These are phyloP conservation scores for Plusia festucae DNA, from an alignment of 2,888 invertebrate genomes.

Conservation along the genomic window DNA sequence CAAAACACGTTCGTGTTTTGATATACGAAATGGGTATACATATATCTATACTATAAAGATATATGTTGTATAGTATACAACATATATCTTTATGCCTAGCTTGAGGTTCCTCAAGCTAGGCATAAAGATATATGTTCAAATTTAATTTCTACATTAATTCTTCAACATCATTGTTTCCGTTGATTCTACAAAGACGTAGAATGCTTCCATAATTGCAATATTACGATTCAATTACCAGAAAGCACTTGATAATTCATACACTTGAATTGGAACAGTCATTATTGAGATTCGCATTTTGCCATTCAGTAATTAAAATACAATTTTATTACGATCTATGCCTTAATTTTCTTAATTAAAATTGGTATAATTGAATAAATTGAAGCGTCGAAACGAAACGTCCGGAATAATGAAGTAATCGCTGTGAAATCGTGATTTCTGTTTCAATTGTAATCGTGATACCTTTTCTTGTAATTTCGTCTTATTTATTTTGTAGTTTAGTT, in stretches of 20 bases:
- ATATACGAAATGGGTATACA: too few relatives aligned
- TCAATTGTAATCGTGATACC: constrained; percentile 46
- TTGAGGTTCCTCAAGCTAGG: too few relatives aligned
- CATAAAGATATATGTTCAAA: too few relatives aligned
- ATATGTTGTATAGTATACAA: too few relatives aligned
- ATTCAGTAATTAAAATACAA: constrained; percentile 59
- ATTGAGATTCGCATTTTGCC: constrained; percentile 45
- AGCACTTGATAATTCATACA: constrained; percentile 51
- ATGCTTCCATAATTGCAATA: constrained; percentile 33
- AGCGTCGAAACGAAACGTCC: constrained; percentile 56
- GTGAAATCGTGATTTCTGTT: constrained; percentile 49
- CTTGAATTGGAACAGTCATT: constrained; percentile 52
- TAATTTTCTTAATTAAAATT: constrained; percentile 70
- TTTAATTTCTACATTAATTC: too few relatives aligned
- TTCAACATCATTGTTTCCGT: too few relatives aligned
- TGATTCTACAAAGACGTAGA: constrained; percentile 1
- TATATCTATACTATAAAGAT: too few relatives aligned
- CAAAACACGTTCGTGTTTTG: too few relatives aligned
- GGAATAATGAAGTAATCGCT: constrained; percentile 57
- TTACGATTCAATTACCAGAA: constrained; percentile 51
- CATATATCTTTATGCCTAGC: too few relatives aligned
- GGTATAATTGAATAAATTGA: constrained; percentile 63
- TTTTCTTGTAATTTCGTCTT: constrained; percentile 40
- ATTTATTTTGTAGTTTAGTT: constrained; percentile 29
- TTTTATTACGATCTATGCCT: constrained; percentile 63